phyloP scores from a whole-genome alignment of 1,140 invertebrate species.

The Mactra quadrangularis region DNA sequence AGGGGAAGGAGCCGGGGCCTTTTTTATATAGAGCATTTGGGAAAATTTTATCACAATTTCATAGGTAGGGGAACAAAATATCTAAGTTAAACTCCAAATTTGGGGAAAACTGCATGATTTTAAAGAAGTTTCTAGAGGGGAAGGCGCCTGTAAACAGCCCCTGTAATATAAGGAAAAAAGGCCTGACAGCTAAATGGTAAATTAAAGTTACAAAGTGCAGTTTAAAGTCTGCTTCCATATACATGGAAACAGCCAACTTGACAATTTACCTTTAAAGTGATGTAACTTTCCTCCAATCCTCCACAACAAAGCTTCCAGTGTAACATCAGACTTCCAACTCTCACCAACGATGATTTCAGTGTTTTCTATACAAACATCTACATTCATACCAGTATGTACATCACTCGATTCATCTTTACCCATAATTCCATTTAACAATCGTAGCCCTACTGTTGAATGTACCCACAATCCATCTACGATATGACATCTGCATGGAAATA shows the following conservation, averaged over 20 bases:
- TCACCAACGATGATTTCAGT: constrained; percentile 1
- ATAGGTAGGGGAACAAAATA: too few relatives aligned
- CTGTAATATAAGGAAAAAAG: too few relatives aligned
- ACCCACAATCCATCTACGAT: background rate
- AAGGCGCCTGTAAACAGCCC: too few relatives aligned
- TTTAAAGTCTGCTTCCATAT: background rate
- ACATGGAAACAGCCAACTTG: background rate
- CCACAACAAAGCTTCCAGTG: constrained; percentile 22
- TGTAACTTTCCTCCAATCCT: constrained; percentile 16
- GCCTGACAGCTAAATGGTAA: background rate
- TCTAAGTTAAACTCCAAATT: too few relatives aligned
- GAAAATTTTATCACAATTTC: too few relatives aligned
- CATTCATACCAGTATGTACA: background rate
- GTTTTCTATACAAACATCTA: background rate
- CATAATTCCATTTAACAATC: constrained; percentile 6
- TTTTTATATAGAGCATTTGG: too few relatives aligned
- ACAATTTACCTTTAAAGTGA: constrained; percentile 19
- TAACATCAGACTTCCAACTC: constrained; percentile 34
- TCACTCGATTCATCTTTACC: background rate
- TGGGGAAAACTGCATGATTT: too few relatives aligned
- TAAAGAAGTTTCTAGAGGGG: too few relatives aligned
- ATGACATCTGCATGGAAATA: background rate
- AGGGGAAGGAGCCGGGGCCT: too few relatives aligned
- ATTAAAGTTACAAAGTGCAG: background rate
- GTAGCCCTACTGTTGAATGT: background rate